Conservation (phyloP, 2,888 invertebrate genomes). For the Caenorhabditis japonica region DNA sequence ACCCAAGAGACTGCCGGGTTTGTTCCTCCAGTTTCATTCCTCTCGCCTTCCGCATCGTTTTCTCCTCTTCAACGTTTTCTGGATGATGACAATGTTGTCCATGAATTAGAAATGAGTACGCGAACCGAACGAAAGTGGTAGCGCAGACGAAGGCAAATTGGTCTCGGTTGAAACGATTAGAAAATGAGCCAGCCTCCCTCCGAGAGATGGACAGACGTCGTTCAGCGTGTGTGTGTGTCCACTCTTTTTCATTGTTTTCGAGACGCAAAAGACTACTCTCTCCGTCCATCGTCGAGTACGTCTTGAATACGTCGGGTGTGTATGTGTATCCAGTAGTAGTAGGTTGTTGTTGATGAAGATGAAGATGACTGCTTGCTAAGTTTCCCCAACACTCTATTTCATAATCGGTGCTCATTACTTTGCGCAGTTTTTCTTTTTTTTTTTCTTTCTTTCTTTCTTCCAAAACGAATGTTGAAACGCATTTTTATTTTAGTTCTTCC, state of each 20-base stretch:
- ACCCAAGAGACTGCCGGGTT: conserved; percentile 3
- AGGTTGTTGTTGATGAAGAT: conserved; percentile 7
- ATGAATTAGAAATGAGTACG: conserved; percentile 42
- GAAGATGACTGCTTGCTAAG: neutral
- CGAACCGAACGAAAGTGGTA: neutral
- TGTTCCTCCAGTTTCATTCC: neutral
- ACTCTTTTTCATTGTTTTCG: conserved; percentile 15
- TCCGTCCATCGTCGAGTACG: conserved; percentile 13
- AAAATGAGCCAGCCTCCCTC: conserved; percentile 30
- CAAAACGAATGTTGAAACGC: conserved; percentile 1
- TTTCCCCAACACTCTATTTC: neutral
- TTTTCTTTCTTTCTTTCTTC: neutral
- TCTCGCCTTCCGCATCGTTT: neutral
- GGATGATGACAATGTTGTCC: no score
- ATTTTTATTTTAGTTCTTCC: conserved; percentile 18
- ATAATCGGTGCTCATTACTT: conserved; percentile 41
- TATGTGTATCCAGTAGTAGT: neutral
- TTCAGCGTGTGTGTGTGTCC: conserved; percentile 15
- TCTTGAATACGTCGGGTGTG: conserved; percentile 19
- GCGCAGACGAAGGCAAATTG: conserved; percentile 36
- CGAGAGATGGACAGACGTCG: neutral
- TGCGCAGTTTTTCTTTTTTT: neutral
- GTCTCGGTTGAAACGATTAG: conserved; percentile 35
- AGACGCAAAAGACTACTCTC: conserved; percentile 12
- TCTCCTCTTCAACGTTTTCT: no score